phyloP scores from a whole-genome alignment of 2,797 vertebrate species.

The Sebastiscus albofasciatus region DNA sequence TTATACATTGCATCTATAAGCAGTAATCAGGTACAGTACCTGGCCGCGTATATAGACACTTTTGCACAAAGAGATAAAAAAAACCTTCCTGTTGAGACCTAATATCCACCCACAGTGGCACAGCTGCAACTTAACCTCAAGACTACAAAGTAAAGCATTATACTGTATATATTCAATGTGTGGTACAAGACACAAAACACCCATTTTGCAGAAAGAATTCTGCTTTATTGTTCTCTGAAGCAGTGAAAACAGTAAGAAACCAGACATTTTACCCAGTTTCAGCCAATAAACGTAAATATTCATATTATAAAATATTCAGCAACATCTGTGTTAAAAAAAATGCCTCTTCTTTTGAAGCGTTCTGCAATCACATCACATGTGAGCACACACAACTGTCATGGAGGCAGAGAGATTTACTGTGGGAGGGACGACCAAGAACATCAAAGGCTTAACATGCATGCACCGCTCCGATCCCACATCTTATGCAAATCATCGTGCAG shows the following conservation, averaged over 20 bases:
- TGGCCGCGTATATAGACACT: not conserved
- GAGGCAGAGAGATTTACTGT: conserved; percentile 38
- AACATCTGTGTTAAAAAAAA: conserved; percentile 1
- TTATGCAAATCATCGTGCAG: conserved; percentile 59
- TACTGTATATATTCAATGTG: not conserved
- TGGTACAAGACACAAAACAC: not conserved
- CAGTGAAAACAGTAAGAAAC: not conserved
- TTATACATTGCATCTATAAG: accelerated
- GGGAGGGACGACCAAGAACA: conserved; percentile 21
- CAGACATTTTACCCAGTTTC: not conserved
- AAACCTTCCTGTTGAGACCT: not conserved
- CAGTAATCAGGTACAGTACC: not conserved
- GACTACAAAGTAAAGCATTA: not conserved
- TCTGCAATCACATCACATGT: conserved; percentile 4
- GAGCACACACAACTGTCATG: conserved; percentile 10
- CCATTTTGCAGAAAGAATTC: not conserved
- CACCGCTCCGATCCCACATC: conserved; percentile 15
- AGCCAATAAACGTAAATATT: accelerated
- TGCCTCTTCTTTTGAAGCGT: not conserved
- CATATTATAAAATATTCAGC: conserved; percentile 4
- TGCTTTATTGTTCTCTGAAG: not conserved
- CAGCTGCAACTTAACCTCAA: not conserved
- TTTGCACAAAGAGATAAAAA: not conserved
- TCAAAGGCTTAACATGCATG: conserved; percentile 54
- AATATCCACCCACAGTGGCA: not conserved